Evolutionary conservation across 2,113 vertebrate species (phyloP), one percentile per base, ranked within the genome.

Genomic region (Triplophysa siluroides): DNA sequence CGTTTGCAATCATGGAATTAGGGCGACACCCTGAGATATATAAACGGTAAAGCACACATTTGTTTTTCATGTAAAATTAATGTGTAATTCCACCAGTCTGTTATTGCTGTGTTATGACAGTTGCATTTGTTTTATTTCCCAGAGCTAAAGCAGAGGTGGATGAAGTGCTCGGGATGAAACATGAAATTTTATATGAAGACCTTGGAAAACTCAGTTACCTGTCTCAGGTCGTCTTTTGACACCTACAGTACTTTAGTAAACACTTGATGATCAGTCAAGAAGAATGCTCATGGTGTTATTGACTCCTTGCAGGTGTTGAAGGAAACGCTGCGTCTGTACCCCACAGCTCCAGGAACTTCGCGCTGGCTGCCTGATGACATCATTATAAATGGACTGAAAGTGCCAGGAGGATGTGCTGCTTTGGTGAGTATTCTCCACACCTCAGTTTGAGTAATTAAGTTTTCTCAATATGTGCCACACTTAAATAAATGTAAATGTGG

Each of bases 1-100:
- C 94, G 0, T 97, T 97, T 88, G 93, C 95, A 2, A 86, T 97
- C 84, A 94, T 96, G 95, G 95, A 96, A 81, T 88, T 98, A 29
- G 91, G 78, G 4, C 92, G 93, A 69, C 89, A 96, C 78, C 96
- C 96, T 1, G 94, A 96, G 19, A 93, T 98, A 75, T 61, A 96
- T 84, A 86, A 92, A 18, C 96, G 89, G 95, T 97, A 67, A 75
- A 61, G 64, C 21, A 62, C 6, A 6, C 29, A 29, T 29, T 4
- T 4, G 4, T 29, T 29, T 29, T 29, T 4, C 29, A 29, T 29
- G 29, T 23, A 0, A 56, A n/a, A 14, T 5, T 1, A 56, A 56
- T 56, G 7, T 56, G 19, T 52, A 2, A 14, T 52, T 29, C 50
- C 16, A 52, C 5, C 11, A n/a, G 2, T 45, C 0, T 74, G 24